Base-by-base conservation (phyloP, 2,888 invertebrate species). In the Abrostola tripartita region DNA sequence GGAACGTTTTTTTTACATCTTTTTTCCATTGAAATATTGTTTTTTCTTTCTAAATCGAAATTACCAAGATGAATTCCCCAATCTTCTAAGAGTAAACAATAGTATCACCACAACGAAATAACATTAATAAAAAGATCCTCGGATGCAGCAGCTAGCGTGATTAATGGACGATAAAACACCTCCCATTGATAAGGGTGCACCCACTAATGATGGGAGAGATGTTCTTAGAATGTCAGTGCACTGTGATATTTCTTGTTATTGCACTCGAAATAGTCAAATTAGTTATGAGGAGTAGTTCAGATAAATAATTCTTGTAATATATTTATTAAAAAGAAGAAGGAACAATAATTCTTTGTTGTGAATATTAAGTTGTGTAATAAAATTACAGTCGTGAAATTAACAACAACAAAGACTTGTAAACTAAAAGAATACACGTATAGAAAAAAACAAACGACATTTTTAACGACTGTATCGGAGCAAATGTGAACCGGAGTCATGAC, bases 401-500 rank as follows among this genome's bases (percentile, higher is more conserved):
- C 7, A 62, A 60, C 38, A 54, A 61, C 55, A 63, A 61, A 44
- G 51, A 59, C 9, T 40, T n/a, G 9, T 24, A 65, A 49, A 63
- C 64, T 50, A 69, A 65, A 66, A 52, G n/a, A 59, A 50, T 7
- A 35, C 11, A 53, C 40, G 58, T 56, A 74, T 24, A 68, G 49
- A 57, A 79, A 76, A 66, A 58, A 71, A 74, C 66, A 72, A 77
- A 79, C 81, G 70, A 84, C 73, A 68, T 66, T 78, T 78, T 71
- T 78, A 81, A 79, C 81, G 69, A 85, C 86, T 85, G 81, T 85
- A 86, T 85, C 76, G 83, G 76, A 74, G 77, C 79, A 85, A 85
- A 87, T 87, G 85, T 87, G 82, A 87, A 84, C 78, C 77, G 75
- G 74, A 88, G 85, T 88, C 89, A 89, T 89, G 86, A 83, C 86